phyloP scores from a whole-genome alignment of 1,140 invertebrate genomes.

The Condylostylus longicornis region DNA sequence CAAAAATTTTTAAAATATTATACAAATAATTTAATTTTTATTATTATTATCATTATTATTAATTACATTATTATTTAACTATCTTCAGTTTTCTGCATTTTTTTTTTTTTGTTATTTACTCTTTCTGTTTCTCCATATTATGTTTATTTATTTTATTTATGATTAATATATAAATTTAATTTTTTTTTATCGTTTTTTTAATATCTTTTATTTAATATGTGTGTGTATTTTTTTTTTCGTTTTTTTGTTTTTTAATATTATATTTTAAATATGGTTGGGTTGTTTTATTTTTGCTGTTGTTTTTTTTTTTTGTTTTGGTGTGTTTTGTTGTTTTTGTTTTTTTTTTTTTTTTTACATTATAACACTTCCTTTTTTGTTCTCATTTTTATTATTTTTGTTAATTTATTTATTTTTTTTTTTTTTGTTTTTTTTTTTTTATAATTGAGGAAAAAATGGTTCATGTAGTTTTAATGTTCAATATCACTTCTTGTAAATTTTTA shows the following conservation, averaged over 20 bases:
- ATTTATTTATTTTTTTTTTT: neutral
- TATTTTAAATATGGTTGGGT: too few relatives aligned
- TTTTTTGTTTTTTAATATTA: neutral
- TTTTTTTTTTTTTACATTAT: neutral
- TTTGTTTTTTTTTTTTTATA: neutral
- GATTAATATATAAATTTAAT: neutral
- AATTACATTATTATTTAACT: neutral
- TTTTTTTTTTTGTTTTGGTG: neutral
- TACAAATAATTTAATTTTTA: neutral
- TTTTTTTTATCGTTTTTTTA: neutral
- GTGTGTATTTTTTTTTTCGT: neutral
- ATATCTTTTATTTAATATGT: neutral
- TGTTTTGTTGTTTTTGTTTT: neutral
- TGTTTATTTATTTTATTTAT: neutral
- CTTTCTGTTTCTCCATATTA: neutral
- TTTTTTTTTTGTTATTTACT: neutral
- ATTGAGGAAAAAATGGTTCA: too few relatives aligned
- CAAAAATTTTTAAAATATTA: too few relatives aligned
- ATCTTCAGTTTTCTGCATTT: neutral
- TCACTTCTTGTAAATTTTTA: neutral
- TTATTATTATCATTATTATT: neutral
- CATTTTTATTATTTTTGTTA: slow-evolving; percentile 1
- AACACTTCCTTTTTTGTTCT: neutral
- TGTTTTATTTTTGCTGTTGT: neutral
- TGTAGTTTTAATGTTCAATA: too few relatives aligned